A percentile compares a stretch with the other conserved stretches of the same genome.
phyloP scores from a whole-genome alignment of 64 coral and sea anemone genomes.

The Stichodactyla mertensii region DNA sequence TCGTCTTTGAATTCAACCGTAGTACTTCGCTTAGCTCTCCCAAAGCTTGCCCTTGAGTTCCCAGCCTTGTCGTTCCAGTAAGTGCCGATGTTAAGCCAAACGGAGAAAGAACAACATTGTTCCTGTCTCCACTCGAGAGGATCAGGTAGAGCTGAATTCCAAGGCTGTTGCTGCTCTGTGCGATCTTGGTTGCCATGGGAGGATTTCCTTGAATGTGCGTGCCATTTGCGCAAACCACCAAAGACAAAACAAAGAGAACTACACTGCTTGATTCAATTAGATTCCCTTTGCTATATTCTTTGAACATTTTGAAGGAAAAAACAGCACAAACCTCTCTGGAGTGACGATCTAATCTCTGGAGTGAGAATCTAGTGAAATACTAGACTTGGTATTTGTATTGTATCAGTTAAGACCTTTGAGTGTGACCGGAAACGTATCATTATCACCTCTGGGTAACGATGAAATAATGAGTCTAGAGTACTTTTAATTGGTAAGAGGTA shows the following conservation, averaged over 20 bases:
- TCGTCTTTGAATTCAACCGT: background rate
- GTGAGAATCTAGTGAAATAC: background rate
- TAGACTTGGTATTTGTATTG: background rate
- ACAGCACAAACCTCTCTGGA: background rate
- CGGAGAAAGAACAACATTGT: background rate
- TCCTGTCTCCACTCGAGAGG: background rate
- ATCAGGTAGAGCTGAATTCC: conserved; percentile 8
- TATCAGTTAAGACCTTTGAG: background rate
- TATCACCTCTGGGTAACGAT: background rate
- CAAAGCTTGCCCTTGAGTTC: background rate
- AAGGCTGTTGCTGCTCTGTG: background rate
- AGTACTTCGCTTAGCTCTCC: background rate
- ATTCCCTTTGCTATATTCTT: background rate
- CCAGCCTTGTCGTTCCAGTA: background rate
- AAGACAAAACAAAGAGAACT: background rate
- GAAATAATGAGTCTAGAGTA: no score
- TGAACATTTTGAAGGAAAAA: background rate
- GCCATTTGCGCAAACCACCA: background rate
- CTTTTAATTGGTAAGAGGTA: no score
- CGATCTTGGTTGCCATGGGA: background rate
- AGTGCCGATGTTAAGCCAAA: background rate
- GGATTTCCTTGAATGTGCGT: background rate
- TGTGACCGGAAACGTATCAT: background rate
- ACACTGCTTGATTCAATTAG: background rate
- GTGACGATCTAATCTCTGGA: background rate